A percentile compares a stretch with the other conserved stretches of the same genome.
Conservation (phyloP, 2,113 vertebrate genomes). For the human (Homo sapiens) region GRCh38 chr3:64872001-64872500, state of each 20-base stretch:
- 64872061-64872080: constrained; percentile 68
- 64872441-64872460: constrained; percentile 16
- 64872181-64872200: constrained; percentile 61
- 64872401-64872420: background rate
- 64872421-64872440: background rate
- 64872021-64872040: constrained; percentile 75
- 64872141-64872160: constrained; percentile 78
- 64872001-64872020: constrained; percentile 77
- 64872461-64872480: constrained; percentile 35
- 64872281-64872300: background rate
- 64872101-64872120: constrained; percentile 81
- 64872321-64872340: background rate
- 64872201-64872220: constrained; percentile 70
- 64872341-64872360: background rate
- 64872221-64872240: constrained; percentile 74
- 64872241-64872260: constrained; percentile 45
- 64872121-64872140: constrained; percentile 85
- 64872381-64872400: constrained; percentile 10
- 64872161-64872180: constrained; percentile 70
- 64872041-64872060: constrained; percentile 76
- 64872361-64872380: background rate
- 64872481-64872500: background rate
- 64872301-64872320: background rate
- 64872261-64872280: constrained; percentile 12
- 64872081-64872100: constrained; percentile 79